These are phyloP conservation scores for Sarcophaga variegata DNA, from an alignment of 2,888 invertebrate species.

Conservation along the genomic window DNA sequence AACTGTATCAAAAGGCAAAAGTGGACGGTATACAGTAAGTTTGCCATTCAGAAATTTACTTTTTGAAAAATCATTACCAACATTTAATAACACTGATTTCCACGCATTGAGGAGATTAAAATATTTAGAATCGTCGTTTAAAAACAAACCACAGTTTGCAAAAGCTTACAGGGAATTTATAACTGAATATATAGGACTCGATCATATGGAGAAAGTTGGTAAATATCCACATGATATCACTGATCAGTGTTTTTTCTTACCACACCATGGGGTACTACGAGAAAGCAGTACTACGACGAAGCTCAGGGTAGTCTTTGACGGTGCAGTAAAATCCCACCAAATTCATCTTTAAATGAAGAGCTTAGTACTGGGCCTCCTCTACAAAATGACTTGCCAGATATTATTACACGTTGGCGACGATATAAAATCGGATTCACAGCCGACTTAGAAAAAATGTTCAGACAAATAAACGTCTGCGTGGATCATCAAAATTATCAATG, in stretches of 20 bases:
- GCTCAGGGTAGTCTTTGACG: conserved; percentile 40
- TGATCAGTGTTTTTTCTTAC: conserved; percentile 20
- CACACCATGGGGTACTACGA: conserved; percentile 36
- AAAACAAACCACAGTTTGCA: conserved; percentile 7
- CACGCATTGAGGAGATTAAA: conserved; percentile 38
- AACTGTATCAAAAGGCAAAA: conserved; percentile 12
- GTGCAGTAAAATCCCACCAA: conserved; percentile 2
- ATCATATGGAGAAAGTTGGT: conserved; percentile 42
- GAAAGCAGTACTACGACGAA: conserved; percentile 43
- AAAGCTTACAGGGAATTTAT: conserved; percentile 18
- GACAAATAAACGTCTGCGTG: conserved; percentile 34
- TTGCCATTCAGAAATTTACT: conserved; percentile 51
- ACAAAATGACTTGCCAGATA: conserved; percentile 42
- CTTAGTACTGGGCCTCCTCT: conserved; percentile 35
- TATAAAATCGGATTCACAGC: conserved; percentile 15
- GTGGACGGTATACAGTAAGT: conserved; percentile 29
- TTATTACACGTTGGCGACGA: conserved; percentile 40
- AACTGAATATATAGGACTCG: conserved; percentile 15
- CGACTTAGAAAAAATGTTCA: conserved; percentile 52
- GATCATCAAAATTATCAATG: conserved; percentile 47
- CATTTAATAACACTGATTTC: conserved; percentile 32
- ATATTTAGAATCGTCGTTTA: conserved; percentile 43
- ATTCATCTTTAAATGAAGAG: conserved; percentile 33
- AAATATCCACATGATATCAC: conserved; percentile 43
- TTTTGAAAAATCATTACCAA: not conserved